Conservation (phyloP, 2,113 vertebrate genomes). For the Aramus guarauna region DNA sequence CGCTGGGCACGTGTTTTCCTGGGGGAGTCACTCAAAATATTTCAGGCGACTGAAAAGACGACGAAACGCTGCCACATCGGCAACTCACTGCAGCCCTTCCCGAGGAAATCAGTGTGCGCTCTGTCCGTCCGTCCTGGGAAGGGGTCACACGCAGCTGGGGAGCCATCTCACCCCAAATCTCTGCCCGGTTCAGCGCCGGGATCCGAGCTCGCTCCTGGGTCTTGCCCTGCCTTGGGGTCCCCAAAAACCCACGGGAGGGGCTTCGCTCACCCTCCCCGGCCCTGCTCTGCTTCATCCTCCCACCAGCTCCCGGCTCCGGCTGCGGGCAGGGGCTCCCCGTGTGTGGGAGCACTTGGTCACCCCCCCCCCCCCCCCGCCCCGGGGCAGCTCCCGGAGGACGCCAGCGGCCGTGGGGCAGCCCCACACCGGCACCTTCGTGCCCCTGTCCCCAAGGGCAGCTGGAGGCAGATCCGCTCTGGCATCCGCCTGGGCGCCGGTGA, state of each 20-base stretch:
- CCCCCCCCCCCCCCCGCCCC: neutral
- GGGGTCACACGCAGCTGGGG: neutral
- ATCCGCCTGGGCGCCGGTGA: neutral
- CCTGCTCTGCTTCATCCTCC: neutral
- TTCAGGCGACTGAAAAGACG: neutral
- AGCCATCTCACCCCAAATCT: neutral
- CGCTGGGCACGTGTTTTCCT: neutral
- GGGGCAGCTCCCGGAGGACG: neutral
- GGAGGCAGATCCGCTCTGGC: neutral
- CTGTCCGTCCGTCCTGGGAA: neutral
- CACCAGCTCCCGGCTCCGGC: accelerated
- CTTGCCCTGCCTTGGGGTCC: neutral
- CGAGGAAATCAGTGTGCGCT: neutral
- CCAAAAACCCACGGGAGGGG: accelerated
- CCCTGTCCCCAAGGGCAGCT: neutral
- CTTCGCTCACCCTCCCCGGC: neutral
- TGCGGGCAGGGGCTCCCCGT: no score
- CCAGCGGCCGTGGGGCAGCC: neutral
- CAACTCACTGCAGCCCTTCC: neutral
- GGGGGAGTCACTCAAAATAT: neutral
- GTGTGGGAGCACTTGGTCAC: neutral
- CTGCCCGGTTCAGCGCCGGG: neutral
- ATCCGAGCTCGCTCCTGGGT: accelerated
- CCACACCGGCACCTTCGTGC: neutral
- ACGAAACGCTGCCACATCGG: neutral